Conservation (phyloP, 2,888 invertebrate species). For the Pseudoips prasinana region DNA sequence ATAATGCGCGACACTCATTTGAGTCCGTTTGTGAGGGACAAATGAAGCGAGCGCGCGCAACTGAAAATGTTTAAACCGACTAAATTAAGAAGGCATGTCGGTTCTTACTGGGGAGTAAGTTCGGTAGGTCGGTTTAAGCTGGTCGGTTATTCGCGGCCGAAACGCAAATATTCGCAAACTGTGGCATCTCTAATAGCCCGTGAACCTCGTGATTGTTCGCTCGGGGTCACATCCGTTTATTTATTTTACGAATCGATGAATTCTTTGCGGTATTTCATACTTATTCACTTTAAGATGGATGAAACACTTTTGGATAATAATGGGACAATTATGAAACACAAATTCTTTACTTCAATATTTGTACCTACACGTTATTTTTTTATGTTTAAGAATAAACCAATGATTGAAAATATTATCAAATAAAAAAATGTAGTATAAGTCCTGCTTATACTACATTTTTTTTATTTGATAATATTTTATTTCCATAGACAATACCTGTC, state of each 20-base stretch:
- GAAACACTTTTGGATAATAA: constrained; percentile 6
- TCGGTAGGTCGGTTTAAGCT: constrained; percentile 27
- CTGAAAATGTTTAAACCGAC: constrained; percentile 48
- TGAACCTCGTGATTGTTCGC: constrained; percentile 59
- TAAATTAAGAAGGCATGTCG: constrained; percentile 37
- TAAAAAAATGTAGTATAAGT: too few species aligned
- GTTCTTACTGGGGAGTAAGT: constrained; percentile 22
- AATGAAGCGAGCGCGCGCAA: constrained; percentile 61
- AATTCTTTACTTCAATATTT: too few species aligned
- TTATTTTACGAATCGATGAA: constrained; percentile 48
- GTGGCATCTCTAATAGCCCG: constrained; percentile 60
- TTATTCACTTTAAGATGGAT: constrained; percentile 15
- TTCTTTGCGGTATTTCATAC: constrained; percentile 25
- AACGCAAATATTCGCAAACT: constrained; percentile 53
- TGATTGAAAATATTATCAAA: too few species aligned
- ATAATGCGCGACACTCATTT: constrained; percentile 70
- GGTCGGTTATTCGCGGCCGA: constrained; percentile 37
- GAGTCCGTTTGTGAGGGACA: constrained; percentile 64
- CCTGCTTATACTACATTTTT: too few species aligned
- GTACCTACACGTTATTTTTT: too few species aligned
- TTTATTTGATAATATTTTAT: too few species aligned
- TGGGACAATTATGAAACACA: too few species aligned
- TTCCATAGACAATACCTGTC: too few species aligned
- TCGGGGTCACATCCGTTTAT: constrained; percentile 44
- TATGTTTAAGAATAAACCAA: too few species aligned